Evolutionary conservation across 2,113 vertebrate genomes (phyloP).

Genomic region (Amphiprion percula): DNA sequence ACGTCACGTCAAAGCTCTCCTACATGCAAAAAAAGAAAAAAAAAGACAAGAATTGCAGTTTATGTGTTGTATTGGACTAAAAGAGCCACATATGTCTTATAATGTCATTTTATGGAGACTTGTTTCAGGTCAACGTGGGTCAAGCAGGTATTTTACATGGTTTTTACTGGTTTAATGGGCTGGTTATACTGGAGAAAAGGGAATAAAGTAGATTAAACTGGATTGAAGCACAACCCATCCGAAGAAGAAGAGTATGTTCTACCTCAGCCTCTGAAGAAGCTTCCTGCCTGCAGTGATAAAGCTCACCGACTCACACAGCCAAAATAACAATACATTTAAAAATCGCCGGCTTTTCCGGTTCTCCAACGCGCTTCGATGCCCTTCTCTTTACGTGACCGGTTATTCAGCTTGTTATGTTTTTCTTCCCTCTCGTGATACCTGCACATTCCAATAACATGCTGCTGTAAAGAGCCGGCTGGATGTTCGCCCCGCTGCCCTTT

Average conservation of each 20-base stretch:
- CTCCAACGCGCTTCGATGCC: fast-evolving
- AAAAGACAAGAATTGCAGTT: too few species aligned
- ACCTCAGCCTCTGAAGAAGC: background rate
- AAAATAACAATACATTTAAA: background rate
- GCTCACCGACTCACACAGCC: background rate
- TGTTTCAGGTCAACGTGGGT: too few species aligned
- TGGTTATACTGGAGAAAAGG: too few species aligned
- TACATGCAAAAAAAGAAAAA: too few species aligned
- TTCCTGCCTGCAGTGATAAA: constrained; percentile 1
- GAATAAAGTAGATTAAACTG: constrained; percentile 1
- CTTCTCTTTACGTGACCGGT: background rate
- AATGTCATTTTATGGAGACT: too few species aligned
- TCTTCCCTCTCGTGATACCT: background rate
- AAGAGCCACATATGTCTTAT: too few species aligned
- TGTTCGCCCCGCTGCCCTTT: background rate
- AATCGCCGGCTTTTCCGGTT: background rate
- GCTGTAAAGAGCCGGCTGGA: background rate
- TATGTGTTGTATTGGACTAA: too few species aligned
- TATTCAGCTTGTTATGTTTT: background rate
- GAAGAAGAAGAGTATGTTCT: too few species aligned
- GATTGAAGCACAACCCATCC: background rate
- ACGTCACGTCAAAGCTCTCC: too few species aligned
- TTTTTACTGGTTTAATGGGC: too few species aligned
- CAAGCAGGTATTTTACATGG: too few species aligned
- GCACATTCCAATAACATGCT: constrained; percentile 23